phyloP scores from a whole-genome alignment of 2,797 vertebrate species.

The Lagocephalus sceleratus region DNA sequence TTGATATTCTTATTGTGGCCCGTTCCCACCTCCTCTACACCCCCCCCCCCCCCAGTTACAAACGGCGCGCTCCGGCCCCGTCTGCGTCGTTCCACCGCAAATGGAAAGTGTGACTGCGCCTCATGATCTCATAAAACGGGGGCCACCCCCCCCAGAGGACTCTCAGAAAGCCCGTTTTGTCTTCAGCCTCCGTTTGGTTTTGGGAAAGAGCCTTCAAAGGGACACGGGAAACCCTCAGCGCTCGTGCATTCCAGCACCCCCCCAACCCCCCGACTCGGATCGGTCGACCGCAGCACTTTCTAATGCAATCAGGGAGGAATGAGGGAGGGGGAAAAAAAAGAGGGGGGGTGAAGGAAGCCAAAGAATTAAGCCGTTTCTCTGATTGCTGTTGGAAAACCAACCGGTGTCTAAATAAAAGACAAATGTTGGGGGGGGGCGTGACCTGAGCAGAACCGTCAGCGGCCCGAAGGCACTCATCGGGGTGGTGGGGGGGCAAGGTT shows the following conservation, averaged over 20 bases:
- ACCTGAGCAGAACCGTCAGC: constrained; percentile 33
- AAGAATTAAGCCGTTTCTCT: constrained; percentile 67
- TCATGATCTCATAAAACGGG: constrained; percentile 2
- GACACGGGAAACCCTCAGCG: constrained; percentile 30
- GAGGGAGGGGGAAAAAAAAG: constrained; percentile 43
- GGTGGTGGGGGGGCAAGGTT: no score
- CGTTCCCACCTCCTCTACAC: no score
- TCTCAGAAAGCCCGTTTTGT: background rate
- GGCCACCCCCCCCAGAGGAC: background rate
- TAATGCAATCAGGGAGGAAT: constrained; percentile 67
- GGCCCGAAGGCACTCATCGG: no score
- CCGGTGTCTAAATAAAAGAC: constrained; percentile 71
- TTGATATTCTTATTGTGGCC: no score
- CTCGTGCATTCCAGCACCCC: constrained; percentile 44
- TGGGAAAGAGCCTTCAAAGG: constrained; percentile 5
- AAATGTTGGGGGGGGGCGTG: constrained; percentile 66
- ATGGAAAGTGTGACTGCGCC: constrained; percentile 12
- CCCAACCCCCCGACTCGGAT: constrained; percentile 45
- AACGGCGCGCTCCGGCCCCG: constrained; percentile 33
- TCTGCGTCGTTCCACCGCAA: constrained; percentile 37
- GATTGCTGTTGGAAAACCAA: constrained; percentile 64
- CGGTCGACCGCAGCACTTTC: constrained; percentile 55
- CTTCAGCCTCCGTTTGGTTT: constrained; percentile 6
- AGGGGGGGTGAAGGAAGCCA: constrained; percentile 61
- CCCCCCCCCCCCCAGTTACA: no score